phyloP scores from a whole-genome alignment of 2,113 vertebrate species.

The Gobius niger region DNA sequence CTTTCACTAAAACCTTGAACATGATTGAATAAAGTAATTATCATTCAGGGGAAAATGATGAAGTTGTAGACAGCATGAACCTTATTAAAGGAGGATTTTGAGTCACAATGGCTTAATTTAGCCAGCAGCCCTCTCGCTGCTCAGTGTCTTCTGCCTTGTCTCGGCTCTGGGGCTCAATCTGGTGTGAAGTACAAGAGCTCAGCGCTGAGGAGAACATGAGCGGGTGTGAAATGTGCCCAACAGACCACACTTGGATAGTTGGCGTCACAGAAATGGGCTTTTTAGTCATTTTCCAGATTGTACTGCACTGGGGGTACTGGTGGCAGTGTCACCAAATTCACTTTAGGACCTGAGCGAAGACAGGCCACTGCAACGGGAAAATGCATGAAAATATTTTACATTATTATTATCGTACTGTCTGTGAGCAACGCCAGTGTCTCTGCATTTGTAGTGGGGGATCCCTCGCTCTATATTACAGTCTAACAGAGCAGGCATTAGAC shows the following conservation, averaged over 20 bases:
- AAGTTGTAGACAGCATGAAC: slow-evolving; percentile 99
- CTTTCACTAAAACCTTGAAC: slow-evolving; percentile 99
- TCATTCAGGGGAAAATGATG: slow-evolving; percentile 99
- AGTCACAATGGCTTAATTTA: slow-evolving; percentile 99
- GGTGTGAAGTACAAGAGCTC: slow-evolving; percentile 56
- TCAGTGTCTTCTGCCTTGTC: slow-evolving; percentile 48
- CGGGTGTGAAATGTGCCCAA: slow-evolving; percentile 52
- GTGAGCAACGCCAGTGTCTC: too few relatives aligned
- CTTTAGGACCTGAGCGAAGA: background rate
- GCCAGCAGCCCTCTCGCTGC: slow-evolving; percentile 86
- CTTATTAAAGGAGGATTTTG: slow-evolving; percentile 99
- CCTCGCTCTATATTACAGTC: too few relatives aligned
- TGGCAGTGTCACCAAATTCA: background rate
- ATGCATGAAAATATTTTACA: too few relatives aligned
- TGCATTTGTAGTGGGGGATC: too few relatives aligned
- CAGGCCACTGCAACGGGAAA: background rate
- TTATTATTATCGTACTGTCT: too few relatives aligned
- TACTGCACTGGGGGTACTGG: background rate
- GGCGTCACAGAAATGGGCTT: slow-evolving; percentile 18
- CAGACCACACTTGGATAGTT: slow-evolving; percentile 40
- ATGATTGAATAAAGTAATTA: slow-evolving; percentile 99
- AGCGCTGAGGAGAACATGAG: slow-evolving; percentile 49
- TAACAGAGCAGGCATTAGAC: too few relatives aligned
- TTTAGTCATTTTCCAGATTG: slow-evolving; percentile 29
- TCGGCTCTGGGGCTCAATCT: slow-evolving; percentile 55